phyloP scores from a whole-genome alignment of 2,797 vertebrate species.

The Neopelma chrysocephalum region DNA sequence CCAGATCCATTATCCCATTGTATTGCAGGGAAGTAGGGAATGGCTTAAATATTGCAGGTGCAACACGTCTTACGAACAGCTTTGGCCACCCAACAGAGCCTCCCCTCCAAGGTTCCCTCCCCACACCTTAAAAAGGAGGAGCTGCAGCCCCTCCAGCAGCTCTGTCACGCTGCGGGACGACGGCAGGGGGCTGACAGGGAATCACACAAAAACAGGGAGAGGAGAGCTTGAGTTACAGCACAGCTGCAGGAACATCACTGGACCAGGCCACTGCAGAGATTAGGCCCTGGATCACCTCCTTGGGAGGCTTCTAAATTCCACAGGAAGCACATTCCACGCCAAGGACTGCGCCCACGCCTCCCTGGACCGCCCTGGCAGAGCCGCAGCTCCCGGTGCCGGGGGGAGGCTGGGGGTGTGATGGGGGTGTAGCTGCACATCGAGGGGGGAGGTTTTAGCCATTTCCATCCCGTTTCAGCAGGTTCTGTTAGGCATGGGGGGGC shows the following conservation, averaged over 20 bases:
- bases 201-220: background rate
- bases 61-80: background rate
- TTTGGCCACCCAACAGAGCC: background rate
- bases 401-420: background rate
- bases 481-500: background rate
- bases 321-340: constrained; percentile 28
- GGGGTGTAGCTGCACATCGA: background rate
- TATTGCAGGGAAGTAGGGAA: accelerated
- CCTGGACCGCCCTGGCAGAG: background rate
- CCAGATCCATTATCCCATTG: background rate
- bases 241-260: constrained; percentile 55
- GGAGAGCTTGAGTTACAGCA: constrained; percentile 8
- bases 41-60: background rate
- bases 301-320: constrained; percentile 46
- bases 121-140: background rate
- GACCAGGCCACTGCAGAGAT: constrained; percentile 31
- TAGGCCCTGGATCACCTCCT: constrained; percentile 35
- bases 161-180: background rate
- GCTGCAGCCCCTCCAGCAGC: background rate
- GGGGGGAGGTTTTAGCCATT: background rate
- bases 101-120: background rate
- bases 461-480: background rate
- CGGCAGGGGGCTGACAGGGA: constrained; percentile 51
- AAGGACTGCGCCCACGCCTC: background rate
- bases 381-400: background rate